These are phyloP conservation scores for Xyliphius kryptos DNA, from an alignment of 2,113 vertebrate species.

Conservation along the genomic window DNA sequence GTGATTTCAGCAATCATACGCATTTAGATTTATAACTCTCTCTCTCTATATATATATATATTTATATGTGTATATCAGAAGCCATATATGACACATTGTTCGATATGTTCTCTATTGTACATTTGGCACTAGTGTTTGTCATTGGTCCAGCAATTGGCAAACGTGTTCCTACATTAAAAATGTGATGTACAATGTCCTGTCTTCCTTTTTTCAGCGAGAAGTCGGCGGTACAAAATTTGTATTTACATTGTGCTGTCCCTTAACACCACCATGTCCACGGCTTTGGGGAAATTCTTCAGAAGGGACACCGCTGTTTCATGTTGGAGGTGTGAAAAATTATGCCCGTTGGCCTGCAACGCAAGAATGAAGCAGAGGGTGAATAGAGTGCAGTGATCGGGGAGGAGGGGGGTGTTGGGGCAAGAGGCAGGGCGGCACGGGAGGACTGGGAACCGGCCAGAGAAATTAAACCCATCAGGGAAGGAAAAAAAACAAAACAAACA, in stretches of 20 bases:
- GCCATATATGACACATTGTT: slow-evolving; percentile 59
- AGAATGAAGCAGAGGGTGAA: slow-evolving; percentile 58
- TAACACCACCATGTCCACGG: slow-evolving; percentile 97
- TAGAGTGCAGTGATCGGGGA: slow-evolving; percentile 4
- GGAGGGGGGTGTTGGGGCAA: slow-evolving; percentile 37
- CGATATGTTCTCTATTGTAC: slow-evolving; percentile 81
- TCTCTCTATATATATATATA: background rate
- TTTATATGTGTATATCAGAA: slow-evolving; percentile 45
- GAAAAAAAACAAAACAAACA: slow-evolving; percentile 37
- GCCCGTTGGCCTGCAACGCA: slow-evolving; percentile 94
- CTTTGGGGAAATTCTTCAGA: slow-evolving; percentile 98
- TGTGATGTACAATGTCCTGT: slow-evolving; percentile 45
- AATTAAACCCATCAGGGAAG: slow-evolving; percentile 60
- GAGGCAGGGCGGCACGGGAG: slow-evolving; percentile 52
- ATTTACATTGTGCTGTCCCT: slow-evolving; percentile 95
- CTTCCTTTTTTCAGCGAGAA: slow-evolving; percentile 52
- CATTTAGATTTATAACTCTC: slow-evolving; percentile 32
- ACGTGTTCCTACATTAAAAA: slow-evolving; percentile 72
- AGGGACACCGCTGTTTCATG: slow-evolving; percentile 96
- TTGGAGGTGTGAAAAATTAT: slow-evolving; percentile 99
- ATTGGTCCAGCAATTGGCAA: slow-evolving; percentile 99
- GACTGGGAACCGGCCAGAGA: slow-evolving; percentile 60
- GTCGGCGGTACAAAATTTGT: slow-evolving; percentile 60
- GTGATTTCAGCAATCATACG: slow-evolving; percentile 63
- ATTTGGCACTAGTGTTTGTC: slow-evolving; percentile 98